Evolutionary conservation across 2,888 invertebrate species (phyloP).

Genomic region (Diarsia brunnea): DNA sequence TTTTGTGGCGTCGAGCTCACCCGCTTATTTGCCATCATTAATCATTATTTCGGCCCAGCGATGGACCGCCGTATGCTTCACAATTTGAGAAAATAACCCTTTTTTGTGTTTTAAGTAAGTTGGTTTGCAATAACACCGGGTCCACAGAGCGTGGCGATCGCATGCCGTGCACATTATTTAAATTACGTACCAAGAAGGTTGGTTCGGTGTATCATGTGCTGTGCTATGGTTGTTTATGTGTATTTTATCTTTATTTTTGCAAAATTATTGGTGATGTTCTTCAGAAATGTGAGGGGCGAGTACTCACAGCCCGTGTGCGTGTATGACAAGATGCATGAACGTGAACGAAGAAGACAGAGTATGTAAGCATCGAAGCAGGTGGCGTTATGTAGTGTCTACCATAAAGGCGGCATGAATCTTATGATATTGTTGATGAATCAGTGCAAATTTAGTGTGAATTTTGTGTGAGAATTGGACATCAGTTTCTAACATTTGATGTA

Average conservation of each 20-base stretch:
- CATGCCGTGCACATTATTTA: slow-evolving; percentile 72
- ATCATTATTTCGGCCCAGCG: slow-evolving; percentile 89
- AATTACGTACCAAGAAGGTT: slow-evolving; percentile 69
- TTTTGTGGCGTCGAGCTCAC: slow-evolving; percentile 85
- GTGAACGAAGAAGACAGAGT: background rate
- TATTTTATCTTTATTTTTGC: slow-evolving; percentile 22
- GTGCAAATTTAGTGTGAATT: slow-evolving; percentile 20
- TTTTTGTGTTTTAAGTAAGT: slow-evolving; percentile 83
- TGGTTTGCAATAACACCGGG: slow-evolving; percentile 75
- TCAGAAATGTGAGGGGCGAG: background rate
- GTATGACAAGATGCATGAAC: background rate
- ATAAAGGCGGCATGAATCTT: background rate
- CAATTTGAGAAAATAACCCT: slow-evolving; percentile 90
- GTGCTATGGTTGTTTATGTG: slow-evolving; percentile 29
- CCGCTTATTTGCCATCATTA: slow-evolving; percentile 91
- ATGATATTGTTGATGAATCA: background rate
- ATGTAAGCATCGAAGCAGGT: background rate
- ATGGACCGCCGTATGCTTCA: slow-evolving; percentile 82
- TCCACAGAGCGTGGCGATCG: slow-evolving; percentile 75
- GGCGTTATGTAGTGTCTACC: background rate
- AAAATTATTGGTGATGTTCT: background rate
- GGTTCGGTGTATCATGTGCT: slow-evolving; percentile 34
- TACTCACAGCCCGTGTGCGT: background rate
- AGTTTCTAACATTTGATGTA: slow-evolving; percentile 20
- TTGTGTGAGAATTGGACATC: background rate